Base-by-base conservation (phyloP, 2,888 invertebrate genomes). In the Tanytarsus gracilentus region DNA sequence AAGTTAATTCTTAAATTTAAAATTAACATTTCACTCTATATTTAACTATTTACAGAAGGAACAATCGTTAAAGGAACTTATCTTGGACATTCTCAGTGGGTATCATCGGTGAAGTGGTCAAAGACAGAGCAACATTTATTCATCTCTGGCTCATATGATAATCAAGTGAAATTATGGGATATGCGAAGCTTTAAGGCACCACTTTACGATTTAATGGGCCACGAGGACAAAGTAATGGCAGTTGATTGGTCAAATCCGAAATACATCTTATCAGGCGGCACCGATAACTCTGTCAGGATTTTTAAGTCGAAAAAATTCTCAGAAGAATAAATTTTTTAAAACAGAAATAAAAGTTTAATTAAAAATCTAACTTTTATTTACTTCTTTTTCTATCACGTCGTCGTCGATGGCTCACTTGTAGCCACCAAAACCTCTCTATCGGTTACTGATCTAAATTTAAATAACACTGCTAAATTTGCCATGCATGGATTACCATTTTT, bases 91-190 rank as follows among this genome's bases (percentile, higher is more conserved):
- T 83, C 80, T 3, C 86, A 89, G 30, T 98, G 97, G 97, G 89
- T 98, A 14, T 88, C 91, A 65, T 79, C 86, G 0, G 91, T 97
- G 0, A 78, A 82, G 64, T 98, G 98, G 98, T 92, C 93, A 0
- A 83, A 79, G 21, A 82, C 81, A 0, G 79, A 87, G 63, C 86
- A 90, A 67, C 80, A 90, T 66, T 77, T 91, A 11, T 98, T 99
- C 72, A 79, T 97, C 21, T 96, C 96, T 0, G 95, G 92, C 2
- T 87, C 92, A 0, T 93, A 95, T 69, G 98, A 99, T 69, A 83
- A 85, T 64, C 78, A 86, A 63, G 84, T 95, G 62, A 98, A 98
- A 75, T 77, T 98, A 52, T 99, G 99, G 99, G 98, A 99, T 73
- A 29, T 56, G 49, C 61, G 61, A 50, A 48, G 95, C 70, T 86